These are phyloP conservation scores for Passer domesticus DNA, from an alignment of 2,113 vertebrate genomes.

Conservation along the genomic window DNA sequence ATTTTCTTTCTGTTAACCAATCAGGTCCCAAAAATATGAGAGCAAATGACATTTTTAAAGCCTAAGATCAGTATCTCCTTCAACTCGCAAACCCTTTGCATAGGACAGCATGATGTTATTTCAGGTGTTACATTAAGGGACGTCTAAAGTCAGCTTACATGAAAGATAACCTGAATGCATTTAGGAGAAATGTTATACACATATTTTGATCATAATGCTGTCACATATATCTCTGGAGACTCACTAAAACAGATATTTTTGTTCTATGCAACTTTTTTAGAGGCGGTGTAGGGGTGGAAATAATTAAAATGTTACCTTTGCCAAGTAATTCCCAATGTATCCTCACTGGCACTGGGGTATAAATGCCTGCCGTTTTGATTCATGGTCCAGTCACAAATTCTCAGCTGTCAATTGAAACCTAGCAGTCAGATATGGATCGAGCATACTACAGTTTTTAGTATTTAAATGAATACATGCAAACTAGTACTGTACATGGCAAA, in stretches of 20 bases:
- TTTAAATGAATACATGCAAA: constrained; percentile 91
- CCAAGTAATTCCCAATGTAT: constrained; percentile 99
- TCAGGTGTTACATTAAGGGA: not conserved
- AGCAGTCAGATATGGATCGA: constrained; percentile 99
- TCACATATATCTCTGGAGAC: constrained; percentile 53
- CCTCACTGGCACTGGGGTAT: constrained; percentile 99
- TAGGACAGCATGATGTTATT: constrained; percentile 38
- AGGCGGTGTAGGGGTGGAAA: constrained; percentile 88
- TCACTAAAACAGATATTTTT: constrained; percentile 73
- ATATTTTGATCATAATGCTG: constrained; percentile 46
- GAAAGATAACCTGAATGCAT: constrained; percentile 24
- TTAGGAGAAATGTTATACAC: constrained; percentile 35
- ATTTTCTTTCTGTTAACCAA: not conserved
- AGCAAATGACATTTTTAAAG: not conserved
- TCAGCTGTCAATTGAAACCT: constrained; percentile 99
- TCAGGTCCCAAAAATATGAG: not conserved
- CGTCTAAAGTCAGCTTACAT: not conserved
- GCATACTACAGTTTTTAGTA: constrained; percentile 94
- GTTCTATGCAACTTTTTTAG: constrained; percentile 75
- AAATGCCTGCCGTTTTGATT: constrained; percentile 99
- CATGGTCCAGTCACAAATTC: constrained; percentile 99
- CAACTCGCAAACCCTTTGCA: not conserved
- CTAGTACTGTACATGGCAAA: constrained; percentile 79
- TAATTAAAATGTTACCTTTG: constrained; percentile 99
- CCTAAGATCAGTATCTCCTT: not conserved